Percentiles rank a stretch among this genome's conserved stretches.
These are phyloP conservation scores for Phorcus lineatus DNA, from an alignment of 2,888 invertebrate species.

Conservation along the genomic window DNA sequence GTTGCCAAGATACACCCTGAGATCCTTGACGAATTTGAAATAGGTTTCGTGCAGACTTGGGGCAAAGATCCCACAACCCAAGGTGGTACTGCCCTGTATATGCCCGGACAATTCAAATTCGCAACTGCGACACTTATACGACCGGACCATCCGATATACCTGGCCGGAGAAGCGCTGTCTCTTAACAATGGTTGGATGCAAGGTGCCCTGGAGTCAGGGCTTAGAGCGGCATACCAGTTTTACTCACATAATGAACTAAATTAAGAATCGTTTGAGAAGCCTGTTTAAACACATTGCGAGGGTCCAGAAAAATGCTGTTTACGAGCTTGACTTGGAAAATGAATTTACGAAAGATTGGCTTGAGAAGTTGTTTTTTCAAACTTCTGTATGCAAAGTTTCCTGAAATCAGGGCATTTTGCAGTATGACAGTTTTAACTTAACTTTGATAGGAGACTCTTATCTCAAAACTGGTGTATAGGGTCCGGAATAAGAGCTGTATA, in stretches of 20 bases:
- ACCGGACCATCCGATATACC: slow-evolving; percentile 31
- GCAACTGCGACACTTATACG: slow-evolving; percentile 27
- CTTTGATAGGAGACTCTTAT: no score
- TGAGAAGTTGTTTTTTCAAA: no score
- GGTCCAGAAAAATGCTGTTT: no score
- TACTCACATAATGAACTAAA: slow-evolving; percentile 16
- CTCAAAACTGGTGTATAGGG: no score
- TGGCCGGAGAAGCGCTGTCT: slow-evolving; percentile 46
- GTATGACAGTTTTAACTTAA: no score
- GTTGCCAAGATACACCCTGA: slow-evolving; percentile 39
- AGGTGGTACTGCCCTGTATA: slow-evolving; percentile 29
- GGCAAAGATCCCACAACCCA: slow-evolving; percentile 34
- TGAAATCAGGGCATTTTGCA: no score
- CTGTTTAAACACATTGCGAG: no score
- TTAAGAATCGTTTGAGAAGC: no score
- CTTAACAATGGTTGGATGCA: slow-evolving; percentile 40
- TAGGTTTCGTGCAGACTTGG: slow-evolving; percentile 43
- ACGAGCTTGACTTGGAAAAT: no score
- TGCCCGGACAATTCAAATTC: slow-evolving; percentile 34
- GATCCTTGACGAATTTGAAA: slow-evolving; percentile 36
- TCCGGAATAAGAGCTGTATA: no score
- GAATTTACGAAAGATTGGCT: no score
- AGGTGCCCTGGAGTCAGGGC: slow-evolving; percentile 34
- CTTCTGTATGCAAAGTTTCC: no score
- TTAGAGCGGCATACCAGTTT: slow-evolving; percentile 32